Evolutionary conservation across 2,797 vertebrate genomes (phyloP).

Genomic region (Crotalus adamanteus): DNA sequence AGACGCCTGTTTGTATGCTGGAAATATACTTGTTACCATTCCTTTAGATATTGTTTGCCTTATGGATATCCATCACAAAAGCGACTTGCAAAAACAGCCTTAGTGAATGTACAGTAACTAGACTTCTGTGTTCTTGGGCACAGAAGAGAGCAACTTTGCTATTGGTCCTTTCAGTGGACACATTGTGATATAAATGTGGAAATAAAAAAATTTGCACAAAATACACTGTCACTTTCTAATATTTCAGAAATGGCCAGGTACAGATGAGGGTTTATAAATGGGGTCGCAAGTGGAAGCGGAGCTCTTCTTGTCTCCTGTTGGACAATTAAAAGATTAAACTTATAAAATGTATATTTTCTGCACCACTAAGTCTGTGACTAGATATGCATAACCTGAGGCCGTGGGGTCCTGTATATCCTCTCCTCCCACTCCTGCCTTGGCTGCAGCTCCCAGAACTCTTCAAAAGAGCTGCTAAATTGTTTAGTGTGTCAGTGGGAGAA

Average conservation of each 20-base stretch:
- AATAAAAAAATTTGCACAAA: slow-evolving; percentile 86
- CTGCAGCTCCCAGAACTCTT: background rate
- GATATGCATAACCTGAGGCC: background rate
- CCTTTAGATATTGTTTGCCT: slow-evolving; percentile 91
- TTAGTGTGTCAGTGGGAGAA: background rate
- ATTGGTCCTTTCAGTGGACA: slow-evolving; percentile 89
- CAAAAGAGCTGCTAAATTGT: background rate
- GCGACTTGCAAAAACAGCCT: slow-evolving; percentile 84
- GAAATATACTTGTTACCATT: slow-evolving; percentile 90
- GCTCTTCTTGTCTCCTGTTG: background rate
- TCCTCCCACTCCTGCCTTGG: background rate
- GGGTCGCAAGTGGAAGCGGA: background rate
- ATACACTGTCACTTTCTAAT: slow-evolving; percentile 58
- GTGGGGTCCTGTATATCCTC: background rate
- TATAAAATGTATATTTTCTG: background rate
- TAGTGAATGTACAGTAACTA: slow-evolving; percentile 88
- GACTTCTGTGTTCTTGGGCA: slow-evolving; percentile 82
- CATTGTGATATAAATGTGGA: slow-evolving; percentile 91
- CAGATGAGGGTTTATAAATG: slow-evolving; percentile 2
- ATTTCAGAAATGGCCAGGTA: background rate
- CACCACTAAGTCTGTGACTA: background rate
- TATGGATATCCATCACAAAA: slow-evolving; percentile 85
- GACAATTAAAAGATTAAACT: background rate
- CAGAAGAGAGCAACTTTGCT: slow-evolving; percentile 91
- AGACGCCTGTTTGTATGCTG: slow-evolving; percentile 83